phyloP scores from a whole-genome alignment of 2,797 vertebrate genomes.

The Phyllotis vaccarum region DNA sequence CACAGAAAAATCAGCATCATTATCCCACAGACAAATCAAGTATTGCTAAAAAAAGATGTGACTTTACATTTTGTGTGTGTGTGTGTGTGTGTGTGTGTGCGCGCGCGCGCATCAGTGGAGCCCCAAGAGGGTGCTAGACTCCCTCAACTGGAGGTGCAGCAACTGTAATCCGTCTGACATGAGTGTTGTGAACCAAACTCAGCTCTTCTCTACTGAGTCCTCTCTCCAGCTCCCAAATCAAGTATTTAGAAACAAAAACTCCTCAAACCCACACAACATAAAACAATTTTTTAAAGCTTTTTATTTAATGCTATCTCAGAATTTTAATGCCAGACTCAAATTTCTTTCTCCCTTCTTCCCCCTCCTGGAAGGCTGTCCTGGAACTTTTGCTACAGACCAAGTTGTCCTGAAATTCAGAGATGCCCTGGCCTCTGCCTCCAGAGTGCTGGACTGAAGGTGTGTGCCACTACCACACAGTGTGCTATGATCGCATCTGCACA shows the following conservation, averaged over 20 bases:
- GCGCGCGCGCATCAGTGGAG: background rate
- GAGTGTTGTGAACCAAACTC: background rate
- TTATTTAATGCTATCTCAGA: background rate
- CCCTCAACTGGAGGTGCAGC: background rate
- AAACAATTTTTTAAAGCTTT: background rate
- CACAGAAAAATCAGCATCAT: background rate
- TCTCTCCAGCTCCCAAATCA: background rate
- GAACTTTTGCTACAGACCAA: too few species aligned
- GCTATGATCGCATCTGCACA: background rate
- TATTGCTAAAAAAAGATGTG: background rate
- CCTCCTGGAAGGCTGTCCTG: too few species aligned
- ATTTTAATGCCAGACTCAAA: background rate
- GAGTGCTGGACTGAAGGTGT: background rate
- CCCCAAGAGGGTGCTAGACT: background rate
- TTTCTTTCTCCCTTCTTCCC: background rate
- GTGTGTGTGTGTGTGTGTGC: background rate
- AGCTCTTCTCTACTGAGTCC: background rate
- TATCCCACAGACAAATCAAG: constrained; percentile 28
- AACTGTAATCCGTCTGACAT: background rate
- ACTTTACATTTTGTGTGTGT: background rate
- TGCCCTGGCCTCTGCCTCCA: background rate
- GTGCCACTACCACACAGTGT: background rate
- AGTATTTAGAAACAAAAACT: constrained; percentile 50
- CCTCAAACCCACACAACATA: background rate
- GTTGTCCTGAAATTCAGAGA: background rate